These are phyloP conservation scores for Leptodactylus fallax DNA, from an alignment of 2,797 vertebrate genomes.

Conservation along the genomic window DNA sequence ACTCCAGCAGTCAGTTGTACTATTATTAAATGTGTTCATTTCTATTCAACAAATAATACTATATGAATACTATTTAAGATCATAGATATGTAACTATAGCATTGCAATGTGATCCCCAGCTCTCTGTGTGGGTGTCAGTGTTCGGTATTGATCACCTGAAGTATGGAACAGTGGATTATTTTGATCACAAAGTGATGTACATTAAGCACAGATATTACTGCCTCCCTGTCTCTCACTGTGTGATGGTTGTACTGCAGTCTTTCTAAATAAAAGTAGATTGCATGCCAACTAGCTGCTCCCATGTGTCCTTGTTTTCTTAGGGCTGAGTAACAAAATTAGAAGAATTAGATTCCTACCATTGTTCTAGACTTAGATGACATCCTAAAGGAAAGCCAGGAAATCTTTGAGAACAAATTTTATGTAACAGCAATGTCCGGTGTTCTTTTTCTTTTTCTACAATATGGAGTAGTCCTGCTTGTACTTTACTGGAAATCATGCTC, in stretches of 20 bases:
- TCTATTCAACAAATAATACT: no score
- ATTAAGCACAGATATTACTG: background rate
- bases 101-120: no score
- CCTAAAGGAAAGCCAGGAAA: background rate
- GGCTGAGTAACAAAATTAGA: background rate
- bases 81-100: no score
- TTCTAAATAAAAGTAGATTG: background rate
- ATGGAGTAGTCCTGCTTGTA: background rate
- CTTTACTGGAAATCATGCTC: conserved; percentile 5
- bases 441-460: background rate
- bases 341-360: background rate
- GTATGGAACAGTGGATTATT: no score
- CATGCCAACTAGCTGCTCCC: background rate
- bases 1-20: no score
- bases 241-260: no score
- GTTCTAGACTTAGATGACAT: background rate
- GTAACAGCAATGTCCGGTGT: background rate
- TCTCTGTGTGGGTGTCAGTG: no score
- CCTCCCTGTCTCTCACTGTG: background rate
- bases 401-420: background rate
- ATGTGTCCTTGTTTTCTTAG: conserved; percentile 1
- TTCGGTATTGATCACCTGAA: no score
- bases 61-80: no score
- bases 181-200: no score
- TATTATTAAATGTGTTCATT: no score